These are phyloP conservation scores for Papilio polytes DNA, from an alignment of 1,140 invertebrate genomes.

Conservation along the genomic window DNA sequence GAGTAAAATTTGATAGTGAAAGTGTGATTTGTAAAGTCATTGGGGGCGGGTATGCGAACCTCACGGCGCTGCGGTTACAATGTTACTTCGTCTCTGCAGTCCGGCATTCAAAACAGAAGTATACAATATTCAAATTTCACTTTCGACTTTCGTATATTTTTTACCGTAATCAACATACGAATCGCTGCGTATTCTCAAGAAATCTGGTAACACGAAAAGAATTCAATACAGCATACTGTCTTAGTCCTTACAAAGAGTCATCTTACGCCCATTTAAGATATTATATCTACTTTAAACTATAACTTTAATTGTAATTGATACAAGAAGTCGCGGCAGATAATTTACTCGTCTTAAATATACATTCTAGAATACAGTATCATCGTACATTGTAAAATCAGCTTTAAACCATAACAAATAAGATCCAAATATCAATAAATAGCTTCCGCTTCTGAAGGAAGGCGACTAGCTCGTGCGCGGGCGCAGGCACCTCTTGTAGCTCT, in stretches of 20 bases:
- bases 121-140: neutral
- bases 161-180: no score
- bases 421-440: neutral
- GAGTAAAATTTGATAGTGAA: constrained; percentile 3
- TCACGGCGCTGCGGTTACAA: neutral
- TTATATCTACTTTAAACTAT: neutral
- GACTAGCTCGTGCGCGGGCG: neutral
- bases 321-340: neutral
- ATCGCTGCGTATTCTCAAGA: no score
- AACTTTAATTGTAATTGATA: constrained; percentile 13
- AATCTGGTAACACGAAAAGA: neutral
- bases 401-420: neutral
- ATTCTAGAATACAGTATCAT: neutral
- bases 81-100: neutral
- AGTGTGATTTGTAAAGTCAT: constrained; percentile 21
- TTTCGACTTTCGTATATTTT: neutral
- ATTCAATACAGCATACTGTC: neutral
- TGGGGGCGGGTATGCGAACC: constrained; percentile 9
- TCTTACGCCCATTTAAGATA: neutral
- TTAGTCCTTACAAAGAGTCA: neutral
- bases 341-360: neutral
- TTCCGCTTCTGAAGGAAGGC: neutral
- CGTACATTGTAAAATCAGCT: neutral
- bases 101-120: neutral
- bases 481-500: neutral